A percentile compares a stretch with the other conserved stretches of the same genome.
Evolutionary conservation across 2,113 vertebrate genomes (phyloP).

Genomic region (Coregonus clupeaformis): DNA sequence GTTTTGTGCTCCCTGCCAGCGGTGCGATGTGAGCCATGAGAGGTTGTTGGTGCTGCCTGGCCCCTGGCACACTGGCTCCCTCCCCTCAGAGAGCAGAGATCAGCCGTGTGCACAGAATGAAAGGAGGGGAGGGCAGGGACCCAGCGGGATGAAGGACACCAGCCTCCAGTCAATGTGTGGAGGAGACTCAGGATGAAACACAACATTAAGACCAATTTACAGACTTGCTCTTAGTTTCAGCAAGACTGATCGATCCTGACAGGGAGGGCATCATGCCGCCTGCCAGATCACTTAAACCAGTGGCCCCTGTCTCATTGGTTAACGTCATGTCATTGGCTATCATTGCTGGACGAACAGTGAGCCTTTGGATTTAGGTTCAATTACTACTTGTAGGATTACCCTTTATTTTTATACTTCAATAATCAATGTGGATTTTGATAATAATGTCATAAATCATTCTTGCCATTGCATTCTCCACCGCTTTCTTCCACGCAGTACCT

Average conservation of each 20-base stretch:
- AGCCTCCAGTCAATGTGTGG: constrained; percentile 62
- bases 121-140: constrained; percentile 65
- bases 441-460: constrained; percentile 70
- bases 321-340: constrained; percentile 74
- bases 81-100: constrained; percentile 68
- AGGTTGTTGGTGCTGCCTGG: constrained; percentile 41
- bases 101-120: constrained; percentile 67
- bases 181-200: constrained; percentile 74
- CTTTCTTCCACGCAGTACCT: constrained; percentile 49
- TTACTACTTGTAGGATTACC: constrained; percentile 71
- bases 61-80: constrained; percentile 55
- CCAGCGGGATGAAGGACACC: constrained; percentile 68
- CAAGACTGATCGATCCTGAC: constrained; percentile 79
- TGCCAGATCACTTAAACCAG: constrained; percentile 77
- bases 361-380: constrained; percentile 67
- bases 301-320: constrained; percentile 68
- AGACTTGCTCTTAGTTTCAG: constrained; percentile 78
- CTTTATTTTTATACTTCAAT: constrained; percentile 66
- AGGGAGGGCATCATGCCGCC: constrained; percentile 74
- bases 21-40: constrained; percentile 60
- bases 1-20: constrained; percentile 39
- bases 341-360: constrained; percentile 58
- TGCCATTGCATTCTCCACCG: constrained; percentile 48
- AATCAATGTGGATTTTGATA: constrained; percentile 77
- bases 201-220: constrained; percentile 78